Conservation (phyloP, 2,797 vertebrate species). For the Esox masquinongy region DNA sequence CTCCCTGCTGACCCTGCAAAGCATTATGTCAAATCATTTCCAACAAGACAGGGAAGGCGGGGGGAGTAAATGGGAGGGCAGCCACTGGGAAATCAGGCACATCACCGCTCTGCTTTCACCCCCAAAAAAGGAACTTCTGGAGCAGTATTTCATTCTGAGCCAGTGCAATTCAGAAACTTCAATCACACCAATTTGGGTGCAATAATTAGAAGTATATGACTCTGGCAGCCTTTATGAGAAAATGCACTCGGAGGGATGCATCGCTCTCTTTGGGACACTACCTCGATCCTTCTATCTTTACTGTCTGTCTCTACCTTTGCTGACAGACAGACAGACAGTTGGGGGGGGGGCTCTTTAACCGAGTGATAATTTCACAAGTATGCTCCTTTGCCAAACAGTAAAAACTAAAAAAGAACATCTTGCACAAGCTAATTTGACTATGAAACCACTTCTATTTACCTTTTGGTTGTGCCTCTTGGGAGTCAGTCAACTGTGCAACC, state of each 20-base stretch:
- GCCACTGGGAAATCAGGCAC: conserved; percentile 5
- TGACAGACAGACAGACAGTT: neutral
- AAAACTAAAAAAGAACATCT: conserved; percentile 39
- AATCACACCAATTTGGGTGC: conserved; percentile 39
- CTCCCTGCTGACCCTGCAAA: neutral
- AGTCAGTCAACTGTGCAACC: neutral
- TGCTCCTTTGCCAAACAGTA: conserved; percentile 38
- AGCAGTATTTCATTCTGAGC: neutral
- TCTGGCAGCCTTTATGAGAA: neutral
- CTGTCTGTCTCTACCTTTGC: conserved; percentile 5
- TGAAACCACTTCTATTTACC: conserved; percentile 6
- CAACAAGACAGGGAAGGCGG: neutral
- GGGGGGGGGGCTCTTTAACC: neutral
- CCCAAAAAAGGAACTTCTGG: neutral
- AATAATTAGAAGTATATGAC: conserved; percentile 35
- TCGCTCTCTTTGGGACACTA: neutral
- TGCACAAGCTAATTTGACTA: neutral
- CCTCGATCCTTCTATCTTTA: neutral
- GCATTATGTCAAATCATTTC: conserved; percentile 4
- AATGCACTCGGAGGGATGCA: conserved; percentile 8
- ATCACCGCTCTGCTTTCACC: neutral
- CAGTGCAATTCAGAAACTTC: conserved; percentile 13
- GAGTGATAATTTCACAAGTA: conserved; percentile 35
- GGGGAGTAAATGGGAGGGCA: neutral
- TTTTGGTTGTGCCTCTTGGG: too few species aligned